A percentile compares a stretch with the other conserved stretches of the same genome.
phyloP scores from a whole-genome alignment of 2,797 vertebrate genomes.

The Benthosema pterotum region DNA sequence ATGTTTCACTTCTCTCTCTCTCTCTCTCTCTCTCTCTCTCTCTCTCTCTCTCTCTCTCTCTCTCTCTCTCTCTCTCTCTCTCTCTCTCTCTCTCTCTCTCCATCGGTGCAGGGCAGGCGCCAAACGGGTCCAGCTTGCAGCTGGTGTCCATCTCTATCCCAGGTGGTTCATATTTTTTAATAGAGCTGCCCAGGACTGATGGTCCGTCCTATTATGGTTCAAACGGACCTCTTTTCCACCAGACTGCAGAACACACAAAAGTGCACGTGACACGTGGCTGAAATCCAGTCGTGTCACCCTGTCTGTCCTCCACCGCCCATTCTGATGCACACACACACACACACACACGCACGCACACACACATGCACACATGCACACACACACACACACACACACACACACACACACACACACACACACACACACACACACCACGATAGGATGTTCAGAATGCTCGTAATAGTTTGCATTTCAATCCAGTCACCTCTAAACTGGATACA shows the following conservation, averaged over 20 bases:
- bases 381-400: too few relatives aligned
- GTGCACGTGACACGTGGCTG: slow-evolving; percentile 39
- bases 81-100: too few relatives aligned
- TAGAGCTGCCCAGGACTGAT: slow-evolving; percentile 35
- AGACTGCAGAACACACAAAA: slow-evolving; percentile 46
- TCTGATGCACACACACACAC: too few relatives aligned
- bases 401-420: too few relatives aligned
- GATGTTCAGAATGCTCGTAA: neutral
- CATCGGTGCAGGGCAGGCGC: slow-evolving; percentile 30
- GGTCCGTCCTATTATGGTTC: slow-evolving; percentile 45
- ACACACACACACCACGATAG: neutral
- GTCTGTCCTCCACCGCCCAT: neutral
- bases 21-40: too few relatives aligned
- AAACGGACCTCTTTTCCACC: slow-evolving; percentile 50
- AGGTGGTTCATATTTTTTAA: slow-evolving; percentile 52
- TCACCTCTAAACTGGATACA: slow-evolving; percentile 20
- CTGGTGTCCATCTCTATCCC: slow-evolving; percentile 35
- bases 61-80: too few relatives aligned
- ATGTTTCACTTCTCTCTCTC: slow-evolving; percentile 58
- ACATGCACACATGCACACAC: too few relatives aligned
- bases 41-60: too few relatives aligned
- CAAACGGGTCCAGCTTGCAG: slow-evolving; percentile 5
- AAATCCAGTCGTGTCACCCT: slow-evolving; percentile 9
- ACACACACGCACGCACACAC: too few relatives aligned
- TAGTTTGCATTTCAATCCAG: slow-evolving; percentile 17